These are phyloP conservation scores for Eciton burchellii DNA, from an alignment of 1,140 invertebrate genomes.

Conservation along the genomic window DNA sequence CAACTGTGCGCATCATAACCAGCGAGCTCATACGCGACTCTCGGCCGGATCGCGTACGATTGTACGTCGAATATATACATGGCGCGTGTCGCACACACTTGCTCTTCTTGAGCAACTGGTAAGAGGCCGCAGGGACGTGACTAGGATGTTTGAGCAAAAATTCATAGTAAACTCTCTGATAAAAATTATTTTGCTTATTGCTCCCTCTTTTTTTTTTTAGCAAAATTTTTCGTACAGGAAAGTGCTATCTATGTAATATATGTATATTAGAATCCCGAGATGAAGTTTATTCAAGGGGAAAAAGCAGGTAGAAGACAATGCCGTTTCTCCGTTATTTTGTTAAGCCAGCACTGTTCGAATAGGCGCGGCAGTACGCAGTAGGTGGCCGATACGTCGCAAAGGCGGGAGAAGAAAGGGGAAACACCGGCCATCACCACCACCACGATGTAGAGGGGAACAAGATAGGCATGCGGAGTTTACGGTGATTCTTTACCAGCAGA, in stretches of 20 bases:
- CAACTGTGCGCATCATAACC: slow-evolving; percentile 55
- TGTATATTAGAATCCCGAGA: no score
- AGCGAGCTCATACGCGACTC: slow-evolving; percentile 51
- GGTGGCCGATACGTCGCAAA: slow-evolving; percentile 26
- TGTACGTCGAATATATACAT: neutral
- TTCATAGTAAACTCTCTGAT: neutral
- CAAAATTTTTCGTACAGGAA: neutral
- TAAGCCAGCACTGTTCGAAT: slow-evolving; percentile 32
- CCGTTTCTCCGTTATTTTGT: neutral
- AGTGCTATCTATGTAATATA: neutral
- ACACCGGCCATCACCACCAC: neutral
- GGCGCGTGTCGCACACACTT: slow-evolving; percentile 3
- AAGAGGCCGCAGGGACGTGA: neutral
- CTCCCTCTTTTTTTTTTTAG: neutral
- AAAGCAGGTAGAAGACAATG: no score
- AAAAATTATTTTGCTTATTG: neutral
- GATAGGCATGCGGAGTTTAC: slow-evolving; percentile 42
- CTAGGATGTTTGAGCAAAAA: neutral
- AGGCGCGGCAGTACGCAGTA: slow-evolving; percentile 50
- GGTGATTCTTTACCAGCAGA: slow-evolving; percentile 42
- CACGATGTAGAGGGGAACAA: slow-evolving; percentile 45
- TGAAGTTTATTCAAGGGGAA: no score
- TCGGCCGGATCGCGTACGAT: neutral
- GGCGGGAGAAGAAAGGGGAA: slow-evolving; percentile 22
- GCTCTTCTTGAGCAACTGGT: neutral